Base-by-base conservation (phyloP, 2,113 vertebrate genomes). In the Globicephala melas region DNA sequence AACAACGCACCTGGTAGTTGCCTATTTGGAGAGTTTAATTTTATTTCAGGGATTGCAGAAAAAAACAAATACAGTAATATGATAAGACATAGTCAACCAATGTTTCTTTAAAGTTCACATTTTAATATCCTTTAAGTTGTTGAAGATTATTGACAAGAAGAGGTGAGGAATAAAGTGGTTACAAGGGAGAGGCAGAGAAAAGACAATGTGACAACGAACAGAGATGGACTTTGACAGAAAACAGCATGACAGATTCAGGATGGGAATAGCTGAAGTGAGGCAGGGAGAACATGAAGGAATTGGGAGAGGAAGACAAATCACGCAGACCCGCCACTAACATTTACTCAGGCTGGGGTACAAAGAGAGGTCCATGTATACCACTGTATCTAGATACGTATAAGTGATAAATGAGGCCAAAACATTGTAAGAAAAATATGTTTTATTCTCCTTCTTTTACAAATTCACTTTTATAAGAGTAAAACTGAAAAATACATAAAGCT, bases 221-320 rank as follows among this genome's bases (percentile, higher is more conserved):
- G 13, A 21, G 44, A 53, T 31, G 26, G 41, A 14, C 5, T n/a
- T 58, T 20, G 41, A 93, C 15, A 58, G n/a, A 50, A 67, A 74
- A 50, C 12, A 28, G 5, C 12, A 8, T 0, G 5, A 50, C 0
- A n/a, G 5, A 11, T 20, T 20, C 23, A 31, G 44, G 23, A 31
- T 17, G 12, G 7, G 36, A 50, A 33, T 7, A 10, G 20, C 6
- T 23, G 20, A 44, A 20, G 8, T 4, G 8, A 3, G 7, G 31
- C 38, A 25, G 12, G 8, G 15, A 23, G 8, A 73, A 28, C 28
- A 12, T 8, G 31, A 36, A 60, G 58, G 26, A 17, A 10, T 2
- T 20, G 3, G 8, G 2, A 28, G 33, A 38, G 33, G 21, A 81
- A 36, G 25, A n/a, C 20, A 31, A 7, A 12, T 25, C 44, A 7